Base-by-base conservation (phyloP, 2,113 vertebrate genomes). In the Butastur rufipennis region DNA sequence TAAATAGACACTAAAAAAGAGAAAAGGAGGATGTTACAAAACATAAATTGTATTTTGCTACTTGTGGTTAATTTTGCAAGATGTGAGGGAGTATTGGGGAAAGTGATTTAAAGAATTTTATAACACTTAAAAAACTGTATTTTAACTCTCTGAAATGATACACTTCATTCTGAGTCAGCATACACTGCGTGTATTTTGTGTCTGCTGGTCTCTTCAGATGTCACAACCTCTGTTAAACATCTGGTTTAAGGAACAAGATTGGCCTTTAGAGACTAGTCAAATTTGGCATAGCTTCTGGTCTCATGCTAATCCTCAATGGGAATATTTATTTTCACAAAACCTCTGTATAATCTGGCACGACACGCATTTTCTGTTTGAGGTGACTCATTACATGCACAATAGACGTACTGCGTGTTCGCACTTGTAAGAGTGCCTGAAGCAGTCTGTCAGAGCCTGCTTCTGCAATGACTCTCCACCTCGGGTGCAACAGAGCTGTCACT, bases 271-370 rank as follows among this genome's bases (percentile, higher is more conserved):
- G 94, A 86, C 75, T 81, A 95, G 92, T 86, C 68, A 59, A 6
- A 86, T 95, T 90, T 97, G 97, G 95, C 97, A 29, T 94, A 40
- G 90, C 82, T 90, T 97, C 93, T 96, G 97, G 74, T 96, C 96
- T 96, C 95, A 97, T 97, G 96, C 93, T 97, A 95, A 79, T 90
- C 78, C 96, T 96, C 97, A 95, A 38, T 94, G 96, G 96, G 97
- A 97, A 92, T 97, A 97, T 97, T 97, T 97, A 95, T 97, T 97
- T 95, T 93, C 94, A 93, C 81, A 93, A 90, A 97, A 96, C 71
- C 91, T 97, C 95, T 90, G 89, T 93, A 88, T 95, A 86, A 97
- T 96, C 95, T 97, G 96, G 97, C 91, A 85, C 19, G 1, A 72
- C 50, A 25, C 66, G 50, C 66, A 1, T 94, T 93, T 91, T 94